Evolutionary conservation across 2,888 invertebrate genomes (phyloP).

Genomic region (Ametastegia equiseti): DNA sequence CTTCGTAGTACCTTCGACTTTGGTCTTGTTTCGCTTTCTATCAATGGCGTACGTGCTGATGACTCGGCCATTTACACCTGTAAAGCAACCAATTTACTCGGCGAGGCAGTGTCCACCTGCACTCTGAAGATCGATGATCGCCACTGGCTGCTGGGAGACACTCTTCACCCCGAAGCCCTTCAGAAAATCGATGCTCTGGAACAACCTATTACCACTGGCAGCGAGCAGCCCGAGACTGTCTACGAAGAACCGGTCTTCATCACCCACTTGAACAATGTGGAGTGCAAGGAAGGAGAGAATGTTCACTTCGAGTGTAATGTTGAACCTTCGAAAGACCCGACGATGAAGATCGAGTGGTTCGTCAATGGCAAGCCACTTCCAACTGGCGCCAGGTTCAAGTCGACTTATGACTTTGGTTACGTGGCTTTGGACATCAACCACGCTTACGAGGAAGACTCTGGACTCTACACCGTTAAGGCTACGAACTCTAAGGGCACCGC

Average conservation of each 20-base stretch:
- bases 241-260: constrained; percentile 94
- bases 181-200: constrained; percentile 92
- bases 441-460: constrained; percentile 94
- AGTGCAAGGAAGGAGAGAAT: constrained; percentile 91
- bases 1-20: constrained; percentile 97
- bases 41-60: constrained; percentile 90
- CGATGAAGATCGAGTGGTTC: constrained; percentile 96
- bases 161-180: constrained; percentile 93
- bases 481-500: constrained; percentile 93
- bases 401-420: constrained; percentile 97
- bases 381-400: constrained; percentile 92
- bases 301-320: constrained; percentile 95
- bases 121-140: constrained; percentile 93
- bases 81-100: constrained; percentile 94
- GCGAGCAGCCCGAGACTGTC: constrained; percentile 85
- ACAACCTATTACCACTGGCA: constrained; percentile 83
- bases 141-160: constrained; percentile 92
- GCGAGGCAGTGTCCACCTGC: constrained; percentile 96
- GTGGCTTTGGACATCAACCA: constrained; percentile 93
- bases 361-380: constrained; percentile 94
- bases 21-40: constrained; percentile 94
- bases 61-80: constrained; percentile 98
- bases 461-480: constrained; percentile 93
- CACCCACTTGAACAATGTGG: constrained; percentile 93
- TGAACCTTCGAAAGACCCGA: constrained; percentile 94